Evolutionary conservation across 2,888 invertebrate species (phyloP), one percentile per base, ranked within the genome.

Genomic region (Salticus scenicus): DNA sequence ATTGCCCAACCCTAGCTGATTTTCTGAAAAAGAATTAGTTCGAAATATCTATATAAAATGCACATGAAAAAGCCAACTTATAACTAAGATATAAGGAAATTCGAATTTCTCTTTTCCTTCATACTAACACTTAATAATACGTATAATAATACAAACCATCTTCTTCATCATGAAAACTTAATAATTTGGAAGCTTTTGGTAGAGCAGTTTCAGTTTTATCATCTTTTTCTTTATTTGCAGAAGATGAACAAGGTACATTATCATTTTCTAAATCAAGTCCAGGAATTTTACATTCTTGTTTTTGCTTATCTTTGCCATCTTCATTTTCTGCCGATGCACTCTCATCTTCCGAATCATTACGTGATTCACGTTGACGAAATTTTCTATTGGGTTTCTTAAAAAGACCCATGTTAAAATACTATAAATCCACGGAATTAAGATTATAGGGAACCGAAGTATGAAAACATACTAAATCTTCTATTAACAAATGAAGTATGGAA

Each of bases 351-450:
- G 90, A 90, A 82, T 90, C 90, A 24, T 89, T 89, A n/a, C 89
- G 88, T 12, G 86, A 86, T 63, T 90, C 88, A 87, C 92, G 89
- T 85, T 91, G 90, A 72, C 92, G 95, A 89, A 97, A 95, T 91
- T 94, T 94, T 90, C 96, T 95, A 90, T 94, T 95, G 0, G 97
- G 97, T 92, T 97, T 97, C 89, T 95, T 95, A 92, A 97, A 97
- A 88, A 96, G 91, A 82, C 96, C 95, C 96, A 96, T 96, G 33
- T n/a, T 67, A 2, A 67, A 30, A 10, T 31, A 27, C 14, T 37
- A 37, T 37, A 10, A 37, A 10, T n/a, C n/a, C n/a, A n/a, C n/a
- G 17, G 5, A n/a, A 4, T 17, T 1, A 1, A n/a, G 47, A 47
- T 4, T 51, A 8, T 14, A 8, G 17, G 2, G 4, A 0, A 64